Evolutionary conservation across 1,140 invertebrate species (phyloP).

Genomic region (Brachionus sp.): DNA sequence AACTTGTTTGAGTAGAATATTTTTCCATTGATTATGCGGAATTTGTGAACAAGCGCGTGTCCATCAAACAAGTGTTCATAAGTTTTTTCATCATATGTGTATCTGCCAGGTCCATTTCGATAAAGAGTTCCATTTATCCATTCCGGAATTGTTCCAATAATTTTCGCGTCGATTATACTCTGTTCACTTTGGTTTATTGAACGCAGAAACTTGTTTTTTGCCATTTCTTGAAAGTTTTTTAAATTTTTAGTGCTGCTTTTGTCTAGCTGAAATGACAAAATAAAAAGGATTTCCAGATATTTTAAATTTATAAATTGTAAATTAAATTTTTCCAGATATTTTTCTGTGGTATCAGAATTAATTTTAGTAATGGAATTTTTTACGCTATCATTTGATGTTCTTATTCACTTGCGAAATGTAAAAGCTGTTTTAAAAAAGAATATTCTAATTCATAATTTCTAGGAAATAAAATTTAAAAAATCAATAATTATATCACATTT

Average conservation of each 20-base stretch:
- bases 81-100: constrained; percentile 70
- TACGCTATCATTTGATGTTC: neutral
- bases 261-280: neutral
- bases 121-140: constrained; percentile 76
- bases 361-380: neutral
- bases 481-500: constrained; percentile 5
- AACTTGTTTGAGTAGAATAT: constrained; percentile 37
- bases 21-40: constrained; percentile 53
- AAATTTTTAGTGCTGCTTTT: neutral
- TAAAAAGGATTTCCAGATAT: neutral
- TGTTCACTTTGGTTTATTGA: constrained; percentile 29
- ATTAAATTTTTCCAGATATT: too few species aligned
- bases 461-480: neutral
- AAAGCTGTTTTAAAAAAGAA: neutral
- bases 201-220: neutral
- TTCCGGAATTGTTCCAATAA: constrained; percentile 66
- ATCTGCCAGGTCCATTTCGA: constrained; percentile 78
- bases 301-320: neutral
- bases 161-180: neutral
- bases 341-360: neutral
- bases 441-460: neutral
- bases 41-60: constrained; percentile 75
- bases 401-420: neutral
- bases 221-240: neutral
- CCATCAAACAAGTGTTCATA: constrained; percentile 82